phyloP scores from a whole-genome alignment of 2,113 vertebrate species.

The Urocitellus parryii region DNA sequence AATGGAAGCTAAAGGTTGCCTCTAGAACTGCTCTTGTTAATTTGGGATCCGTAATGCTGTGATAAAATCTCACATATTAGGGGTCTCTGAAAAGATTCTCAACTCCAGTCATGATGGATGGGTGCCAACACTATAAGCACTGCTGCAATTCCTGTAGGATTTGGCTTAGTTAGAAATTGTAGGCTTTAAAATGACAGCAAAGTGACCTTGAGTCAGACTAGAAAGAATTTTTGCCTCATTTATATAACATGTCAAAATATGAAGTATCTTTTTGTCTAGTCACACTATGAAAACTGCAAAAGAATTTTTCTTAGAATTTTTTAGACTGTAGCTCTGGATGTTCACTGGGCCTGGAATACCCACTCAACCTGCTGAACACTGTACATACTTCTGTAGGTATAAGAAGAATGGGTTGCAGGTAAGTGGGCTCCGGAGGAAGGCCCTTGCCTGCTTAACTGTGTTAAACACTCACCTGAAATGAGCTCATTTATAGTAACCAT shows the following conservation, averaged over 20 bases:
- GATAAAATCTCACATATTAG: conserved; percentile 65
- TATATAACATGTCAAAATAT: background rate
- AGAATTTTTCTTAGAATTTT: conserved; percentile 3
- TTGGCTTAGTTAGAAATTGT: background rate
- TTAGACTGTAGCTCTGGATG: background rate
- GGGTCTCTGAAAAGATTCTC: conserved; percentile 40
- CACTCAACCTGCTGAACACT: background rate
- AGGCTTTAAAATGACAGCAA: conserved; percentile 22
- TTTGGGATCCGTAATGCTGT: conserved; percentile 45
- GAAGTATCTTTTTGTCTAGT: conserved; percentile 30
- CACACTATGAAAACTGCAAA: background rate
- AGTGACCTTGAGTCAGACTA: conserved; percentile 43
- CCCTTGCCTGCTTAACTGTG: background rate
- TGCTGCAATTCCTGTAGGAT: background rate
- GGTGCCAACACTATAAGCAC: background rate
- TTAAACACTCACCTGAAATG: background rate
- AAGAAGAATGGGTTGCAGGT: conserved; percentile 9
- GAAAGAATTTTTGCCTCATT: conserved; percentile 1
- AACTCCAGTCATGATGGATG: background rate
- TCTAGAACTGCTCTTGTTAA: conserved; percentile 54
- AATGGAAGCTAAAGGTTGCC: conserved; percentile 38
- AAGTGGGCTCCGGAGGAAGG: background rate
- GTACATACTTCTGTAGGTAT: background rate
- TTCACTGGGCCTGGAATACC: background rate
- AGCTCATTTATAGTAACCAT: background rate